Evolutionary conservation across 2,113 vertebrate genomes (phyloP).

Genomic region (Paramormyrops kingsleyae): DNA sequence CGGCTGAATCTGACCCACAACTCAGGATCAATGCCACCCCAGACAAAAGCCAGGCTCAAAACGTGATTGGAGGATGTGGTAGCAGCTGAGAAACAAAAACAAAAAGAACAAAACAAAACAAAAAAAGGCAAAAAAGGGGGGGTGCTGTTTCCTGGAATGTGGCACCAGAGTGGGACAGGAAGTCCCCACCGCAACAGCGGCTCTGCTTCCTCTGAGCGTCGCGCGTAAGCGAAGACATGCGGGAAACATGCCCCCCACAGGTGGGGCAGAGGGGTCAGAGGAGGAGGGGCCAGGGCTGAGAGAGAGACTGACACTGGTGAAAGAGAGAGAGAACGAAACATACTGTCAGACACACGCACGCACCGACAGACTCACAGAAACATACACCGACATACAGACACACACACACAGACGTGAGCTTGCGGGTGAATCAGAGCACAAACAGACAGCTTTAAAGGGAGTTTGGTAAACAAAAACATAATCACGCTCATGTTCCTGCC

Average conservation of each 20-base stretch:
- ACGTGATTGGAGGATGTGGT: neutral
- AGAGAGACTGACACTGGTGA: neutral
- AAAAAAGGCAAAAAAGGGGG: slow-evolving; percentile 25
- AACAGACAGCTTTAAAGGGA: neutral
- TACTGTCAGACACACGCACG: neutral
- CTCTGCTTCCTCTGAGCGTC: slow-evolving; percentile 53
- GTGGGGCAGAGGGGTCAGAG: neutral
- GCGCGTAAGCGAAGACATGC: neutral
- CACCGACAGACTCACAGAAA: neutral
- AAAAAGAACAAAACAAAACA: neutral
- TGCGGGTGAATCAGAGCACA: slow-evolving; percentile 4
- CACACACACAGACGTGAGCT: neutral
- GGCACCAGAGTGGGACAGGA: slow-evolving; percentile 60
- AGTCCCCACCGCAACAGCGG: slow-evolving; percentile 55
- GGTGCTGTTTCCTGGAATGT: slow-evolving; percentile 63
- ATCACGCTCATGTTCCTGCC: neutral
- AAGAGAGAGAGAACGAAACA: neutral
- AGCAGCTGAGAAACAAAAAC: neutral
- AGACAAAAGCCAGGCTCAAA: neutral
- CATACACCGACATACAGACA: neutral
- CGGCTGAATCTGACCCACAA: neutral
- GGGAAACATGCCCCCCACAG: neutral
- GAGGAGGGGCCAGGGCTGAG: neutral
- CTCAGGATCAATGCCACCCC: neutral
- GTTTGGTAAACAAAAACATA: neutral